phyloP scores from a whole-genome alignment of 2,888 invertebrate genomes.

The Caenorhabditis macrosperma region DNA sequence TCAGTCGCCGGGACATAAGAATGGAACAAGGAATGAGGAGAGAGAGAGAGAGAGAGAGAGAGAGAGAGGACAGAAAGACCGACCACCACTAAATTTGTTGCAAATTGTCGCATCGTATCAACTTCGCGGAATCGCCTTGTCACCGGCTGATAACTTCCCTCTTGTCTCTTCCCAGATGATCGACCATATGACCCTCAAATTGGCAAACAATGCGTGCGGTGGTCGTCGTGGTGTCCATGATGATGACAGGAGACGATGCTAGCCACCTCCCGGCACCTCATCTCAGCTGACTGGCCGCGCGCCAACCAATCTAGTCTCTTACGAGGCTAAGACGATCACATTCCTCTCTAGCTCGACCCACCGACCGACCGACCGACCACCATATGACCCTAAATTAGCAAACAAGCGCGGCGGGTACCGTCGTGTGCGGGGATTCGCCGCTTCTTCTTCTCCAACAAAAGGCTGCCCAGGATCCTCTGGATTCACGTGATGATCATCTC shows the following conservation, averaged over 20 bases:
- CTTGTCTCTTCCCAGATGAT: conserved; percentile 9
- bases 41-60: background rate
- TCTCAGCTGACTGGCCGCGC: conserved; percentile 56
- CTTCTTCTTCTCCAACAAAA: conserved; percentile 18
- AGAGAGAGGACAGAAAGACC: conserved; percentile 10
- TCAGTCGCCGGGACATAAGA: conserved; percentile 21
- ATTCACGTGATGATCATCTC: conserved; percentile 46
- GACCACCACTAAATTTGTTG: conserved; percentile 36
- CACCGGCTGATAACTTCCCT: conserved; percentile 22
- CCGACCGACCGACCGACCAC: conserved; percentile 29
- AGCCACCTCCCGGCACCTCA: conserved; percentile 52
- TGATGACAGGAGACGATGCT: conserved; percentile 30
- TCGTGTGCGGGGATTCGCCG: background rate
- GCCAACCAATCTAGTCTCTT: conserved; percentile 13
- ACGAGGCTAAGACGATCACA: conserved; percentile 53
- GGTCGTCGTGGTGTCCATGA: conserved; percentile 5
- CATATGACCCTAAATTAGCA: conserved; percentile 57
- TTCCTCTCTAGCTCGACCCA: conserved; percentile 40
- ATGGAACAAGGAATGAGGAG: conserved; percentile 3
- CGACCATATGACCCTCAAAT: conserved; percentile 38
- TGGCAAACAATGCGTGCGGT: conserved; percentile 18
- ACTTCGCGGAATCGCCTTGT: conserved; percentile 18
- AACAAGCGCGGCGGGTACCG: conserved; percentile 43
- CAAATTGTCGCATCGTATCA: conserved; percentile 36
- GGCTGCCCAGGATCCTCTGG: conserved; percentile 16